Percentiles rank a stretch among this genome's conserved stretches.
phyloP scores from a whole-genome alignment of 2,888 invertebrate species.

The Rhodophaea formosa region DNA sequence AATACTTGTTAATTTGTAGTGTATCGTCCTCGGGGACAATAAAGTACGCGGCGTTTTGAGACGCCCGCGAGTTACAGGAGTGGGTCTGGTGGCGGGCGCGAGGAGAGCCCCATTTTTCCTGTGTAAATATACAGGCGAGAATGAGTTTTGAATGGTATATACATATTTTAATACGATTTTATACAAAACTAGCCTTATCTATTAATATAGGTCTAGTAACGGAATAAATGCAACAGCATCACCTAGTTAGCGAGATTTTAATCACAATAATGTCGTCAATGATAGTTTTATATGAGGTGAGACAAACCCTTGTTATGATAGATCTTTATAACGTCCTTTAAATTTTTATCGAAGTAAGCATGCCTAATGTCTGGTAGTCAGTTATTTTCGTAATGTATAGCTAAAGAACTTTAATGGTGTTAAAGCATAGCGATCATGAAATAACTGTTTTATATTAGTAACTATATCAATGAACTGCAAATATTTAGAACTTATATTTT shows the following conservation, averaged over 20 bases:
- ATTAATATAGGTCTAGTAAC: slow-evolving; percentile 47
- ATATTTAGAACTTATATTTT: slow-evolving; percentile 60
- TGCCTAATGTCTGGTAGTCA: slow-evolving; percentile 23
- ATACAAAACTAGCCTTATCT: slow-evolving; percentile 63
- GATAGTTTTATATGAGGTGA: slow-evolving; percentile 42
- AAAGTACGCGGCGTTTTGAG: slow-evolving; percentile 49
- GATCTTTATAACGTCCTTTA: slow-evolving; percentile 25
- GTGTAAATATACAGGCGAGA: slow-evolving; percentile 61
- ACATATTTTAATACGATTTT: slow-evolving; percentile 69
- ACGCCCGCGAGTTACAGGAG: slow-evolving; percentile 29
- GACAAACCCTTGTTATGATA: slow-evolving; percentile 32
- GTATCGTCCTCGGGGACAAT: slow-evolving; percentile 62
- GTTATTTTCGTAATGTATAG: slow-evolving; percentile 17
- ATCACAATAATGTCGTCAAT: slow-evolving; percentile 46
- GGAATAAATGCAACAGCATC: slow-evolving; percentile 48
- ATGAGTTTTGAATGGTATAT: slow-evolving; percentile 72
- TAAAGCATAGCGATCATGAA: slow-evolving; percentile 21
- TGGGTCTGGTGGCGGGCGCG: slow-evolving; percentile 30
- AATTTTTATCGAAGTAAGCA: slow-evolving; percentile 38
- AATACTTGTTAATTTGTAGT: slow-evolving; percentile 47
- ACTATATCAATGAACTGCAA: slow-evolving; percentile 53
- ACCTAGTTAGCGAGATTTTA: slow-evolving; percentile 56
- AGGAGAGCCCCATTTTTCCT: slow-evolving; percentile 31
- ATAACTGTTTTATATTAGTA: slow-evolving; percentile 39
- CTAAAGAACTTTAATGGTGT: slow-evolving; percentile 15